A percentile compares a stretch with the other conserved stretches of the same genome.
Conservation (phyloP, 1,140 invertebrate species). For the Theocolax elegans region DNA sequence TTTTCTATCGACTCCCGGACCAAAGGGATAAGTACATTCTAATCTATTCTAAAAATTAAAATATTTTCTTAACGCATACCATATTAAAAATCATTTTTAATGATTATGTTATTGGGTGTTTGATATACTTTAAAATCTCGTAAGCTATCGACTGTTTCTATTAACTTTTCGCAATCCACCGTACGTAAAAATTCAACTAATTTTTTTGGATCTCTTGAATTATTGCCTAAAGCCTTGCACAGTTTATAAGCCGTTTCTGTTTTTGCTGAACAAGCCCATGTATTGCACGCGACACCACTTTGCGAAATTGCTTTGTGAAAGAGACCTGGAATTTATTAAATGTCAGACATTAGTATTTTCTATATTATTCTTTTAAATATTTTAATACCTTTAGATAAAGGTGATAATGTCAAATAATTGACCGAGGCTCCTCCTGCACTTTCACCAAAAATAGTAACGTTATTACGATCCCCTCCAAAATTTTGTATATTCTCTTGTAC, state of each 20-base stretch:
- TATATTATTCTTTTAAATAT: background rate
- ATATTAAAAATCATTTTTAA: no score
- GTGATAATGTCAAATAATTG: slow-evolving; percentile 59
- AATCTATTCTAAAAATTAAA: slow-evolving; percentile 47
- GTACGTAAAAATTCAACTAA: slow-evolving; percentile 64
- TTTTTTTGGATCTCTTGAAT: slow-evolving; percentile 60
- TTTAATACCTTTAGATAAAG: slow-evolving; percentile 45
- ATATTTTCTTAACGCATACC: no score
- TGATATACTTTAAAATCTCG: background rate
- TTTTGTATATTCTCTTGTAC: slow-evolving; percentile 66
- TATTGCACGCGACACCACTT: slow-evolving; percentile 67
- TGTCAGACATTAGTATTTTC: background rate
- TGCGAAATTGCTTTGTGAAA: slow-evolving; percentile 72
- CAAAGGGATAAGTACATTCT: slow-evolving; percentile 43
- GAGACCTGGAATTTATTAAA: slow-evolving; percentile 57
- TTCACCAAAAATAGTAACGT: slow-evolving; percentile 66
- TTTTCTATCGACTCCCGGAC: slow-evolving; percentile 52
- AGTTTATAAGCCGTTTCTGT: slow-evolving; percentile 51
- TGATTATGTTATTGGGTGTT: no score
- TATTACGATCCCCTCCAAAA: slow-evolving; percentile 69
- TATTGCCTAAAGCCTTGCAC: slow-evolving; percentile 55
- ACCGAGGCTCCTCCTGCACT: slow-evolving; percentile 61
- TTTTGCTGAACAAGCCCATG: slow-evolving; percentile 58
- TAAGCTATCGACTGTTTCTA: background rate
- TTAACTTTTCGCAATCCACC: slow-evolving; percentile 47